Base-by-base conservation (phyloP, 2,113 vertebrate genomes). In the Dicrurus megarhynchus region DNA sequence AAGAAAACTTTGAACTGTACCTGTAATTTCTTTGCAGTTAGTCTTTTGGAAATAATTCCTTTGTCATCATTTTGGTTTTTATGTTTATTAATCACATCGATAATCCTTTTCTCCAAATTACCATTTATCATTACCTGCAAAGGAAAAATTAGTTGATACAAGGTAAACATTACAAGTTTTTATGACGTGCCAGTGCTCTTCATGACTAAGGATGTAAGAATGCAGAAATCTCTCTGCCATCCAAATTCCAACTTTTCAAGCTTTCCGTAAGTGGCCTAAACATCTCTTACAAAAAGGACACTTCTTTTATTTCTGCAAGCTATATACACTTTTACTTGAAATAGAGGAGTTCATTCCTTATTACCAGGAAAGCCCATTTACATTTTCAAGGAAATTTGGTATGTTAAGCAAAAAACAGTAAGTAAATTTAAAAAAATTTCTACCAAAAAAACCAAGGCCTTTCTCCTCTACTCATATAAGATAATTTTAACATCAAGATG, bases 21-120 rank as follows among this genome's bases (percentile, higher is more conserved):
- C 99, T 99, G 98, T 85, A 99, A 94, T 90, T 99, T 99, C 96
- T 99, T 99, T 93, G 97, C 98, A 68, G 99, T 99, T 60, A 99
- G 98, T 97, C 99, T 98, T 95, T 97, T 99, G 42, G 99, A 99
- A 97, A 99, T 98, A 10, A 98, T 97, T 71, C 98, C 99, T 90
- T 98, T 98, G 92, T 99, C 98, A 16, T 98, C 98, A 96, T 98
- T 98, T 96, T 99, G 98, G 37, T 98, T 98, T 93, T 98, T 98
- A 97, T 99, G 99, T 32, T 99, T 98, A 96, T 99, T 99, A 87
- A 99, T 99, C 75, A 99, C 78, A 79, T 97, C 98, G 70, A 99
- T 99, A 93, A 99, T 99, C 89, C 98, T 99, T 97, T 99, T 99
- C 88, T 99, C 99, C 94, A 99, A 96, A 50, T 98, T 98, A 89